Percentiles rank a stretch among this genome's conserved stretches.
Evolutionary conservation across 2,113 vertebrate genomes (phyloP).

Genomic region (Romanogobio albipinnatus): DNA sequence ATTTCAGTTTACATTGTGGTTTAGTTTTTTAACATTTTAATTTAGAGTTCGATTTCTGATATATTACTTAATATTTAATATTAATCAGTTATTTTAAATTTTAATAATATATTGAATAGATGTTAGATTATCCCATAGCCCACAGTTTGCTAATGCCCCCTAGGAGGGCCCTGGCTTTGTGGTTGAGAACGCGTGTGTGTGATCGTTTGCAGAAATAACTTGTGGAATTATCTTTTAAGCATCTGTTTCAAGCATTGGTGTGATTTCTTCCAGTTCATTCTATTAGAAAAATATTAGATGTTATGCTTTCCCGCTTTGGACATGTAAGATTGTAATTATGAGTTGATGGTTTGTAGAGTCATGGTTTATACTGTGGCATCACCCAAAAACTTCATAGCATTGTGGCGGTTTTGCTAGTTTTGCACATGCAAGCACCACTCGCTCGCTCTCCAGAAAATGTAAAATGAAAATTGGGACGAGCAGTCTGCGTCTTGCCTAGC

Average conservation of each 20-base stretch:
- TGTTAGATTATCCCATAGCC: background rate
- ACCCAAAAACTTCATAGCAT: background rate
- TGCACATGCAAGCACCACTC: background rate
- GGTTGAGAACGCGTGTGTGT: no score
- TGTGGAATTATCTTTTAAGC: background rate
- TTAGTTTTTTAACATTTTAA: background rate
- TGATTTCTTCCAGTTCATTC: background rate
- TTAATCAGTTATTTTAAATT: background rate
- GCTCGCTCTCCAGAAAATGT: background rate
- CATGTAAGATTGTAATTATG: background rate
- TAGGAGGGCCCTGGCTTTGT: no score
- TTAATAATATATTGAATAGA: background rate
- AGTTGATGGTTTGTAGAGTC: background rate
- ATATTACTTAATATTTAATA: background rate
- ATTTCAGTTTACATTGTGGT: background rate
- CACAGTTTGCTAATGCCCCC: no score
- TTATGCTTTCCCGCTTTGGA: background rate
- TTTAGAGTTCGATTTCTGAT: background rate
- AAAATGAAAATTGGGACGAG: background rate
- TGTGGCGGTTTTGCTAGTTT: background rate
- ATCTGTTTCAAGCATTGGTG: background rate
- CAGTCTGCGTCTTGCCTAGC: no score
- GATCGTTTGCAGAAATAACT: no score
- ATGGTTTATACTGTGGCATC: background rate
- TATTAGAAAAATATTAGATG: background rate